Evolutionary conservation across 2,888 invertebrate species (phyloP).

Genomic region (Agrypnus murinus): DNA sequence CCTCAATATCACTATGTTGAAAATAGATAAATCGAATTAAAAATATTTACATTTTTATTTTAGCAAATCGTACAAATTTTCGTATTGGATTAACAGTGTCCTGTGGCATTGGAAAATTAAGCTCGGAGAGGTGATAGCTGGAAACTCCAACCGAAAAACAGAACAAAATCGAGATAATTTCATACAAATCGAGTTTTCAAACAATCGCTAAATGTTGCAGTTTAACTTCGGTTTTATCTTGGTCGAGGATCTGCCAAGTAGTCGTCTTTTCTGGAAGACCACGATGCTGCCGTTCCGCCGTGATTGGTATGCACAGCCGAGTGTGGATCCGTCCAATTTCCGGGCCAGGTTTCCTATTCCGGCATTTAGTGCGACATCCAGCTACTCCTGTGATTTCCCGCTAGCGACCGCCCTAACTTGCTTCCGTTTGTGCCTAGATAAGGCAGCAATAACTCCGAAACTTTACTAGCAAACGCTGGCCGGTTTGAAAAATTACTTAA

Average conservation of each 20-base stretch:
- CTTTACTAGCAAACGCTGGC: conserved; percentile 52
- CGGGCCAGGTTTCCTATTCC: conserved; percentile 67
- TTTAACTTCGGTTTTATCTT: neutral
- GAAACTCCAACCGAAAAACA: neutral
- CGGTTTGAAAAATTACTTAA: conserved; percentile 58
- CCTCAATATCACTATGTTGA: no score
- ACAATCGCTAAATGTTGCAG: conserved; percentile 14
- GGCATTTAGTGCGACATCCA: conserved; percentile 67
- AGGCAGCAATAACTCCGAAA: conserved; percentile 58
- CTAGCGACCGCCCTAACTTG: conserved; percentile 55
- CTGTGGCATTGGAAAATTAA: neutral
- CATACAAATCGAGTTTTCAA: conserved; percentile 4
- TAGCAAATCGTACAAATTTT: neutral
- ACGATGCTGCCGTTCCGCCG: conserved; percentile 21
- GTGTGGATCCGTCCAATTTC: conserved; percentile 67
- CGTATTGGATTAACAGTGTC: conserved; percentile 14
- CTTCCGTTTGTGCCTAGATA: conserved; percentile 57
- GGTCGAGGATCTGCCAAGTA: conserved; percentile 18
- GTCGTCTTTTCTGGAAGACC: conserved; percentile 24
- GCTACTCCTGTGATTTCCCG: conserved; percentile 58
- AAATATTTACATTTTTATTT: neutral
- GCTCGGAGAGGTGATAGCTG: neutral
- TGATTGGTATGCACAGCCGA: conserved; percentile 64
- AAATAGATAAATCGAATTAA: no score
- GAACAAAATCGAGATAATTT: neutral